Conservation (phyloP, 2,888 invertebrate genomes). For the Brachyopa scutellaris region DNA sequence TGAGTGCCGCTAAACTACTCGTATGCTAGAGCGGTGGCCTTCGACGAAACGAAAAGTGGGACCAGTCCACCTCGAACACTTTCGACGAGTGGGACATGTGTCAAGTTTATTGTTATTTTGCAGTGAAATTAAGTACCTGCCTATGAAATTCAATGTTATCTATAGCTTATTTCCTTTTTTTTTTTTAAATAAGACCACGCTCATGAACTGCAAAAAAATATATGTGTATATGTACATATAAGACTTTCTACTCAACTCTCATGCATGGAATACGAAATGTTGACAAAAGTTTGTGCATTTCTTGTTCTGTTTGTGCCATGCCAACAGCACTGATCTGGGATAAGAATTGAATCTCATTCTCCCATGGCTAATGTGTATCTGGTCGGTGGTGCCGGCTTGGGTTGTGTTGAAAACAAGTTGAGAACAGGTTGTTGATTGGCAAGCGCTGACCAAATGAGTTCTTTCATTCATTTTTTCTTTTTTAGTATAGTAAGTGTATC, state of each 20-base stretch:
- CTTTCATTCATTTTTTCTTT: constrained; percentile 30
- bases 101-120: constrained; percentile 20
- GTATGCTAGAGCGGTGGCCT: constrained; percentile 39
- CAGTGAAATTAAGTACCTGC: constrained; percentile 8
- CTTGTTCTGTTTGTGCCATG: constrained; percentile 25
- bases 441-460: constrained; percentile 48
- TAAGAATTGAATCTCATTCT: constrained; percentile 40
- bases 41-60: constrained; percentile 64
- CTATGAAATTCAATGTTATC: neutral
- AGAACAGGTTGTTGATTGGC: constrained; percentile 61
- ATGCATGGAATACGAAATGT: constrained; percentile 56
- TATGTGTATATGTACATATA: constrained; percentile 1
- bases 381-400: constrained; percentile 22
- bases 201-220: neutral
- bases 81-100: constrained; percentile 41
- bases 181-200: constrained; percentile 24
- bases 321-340: constrained; percentile 29
- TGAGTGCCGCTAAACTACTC: neutral
- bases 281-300: constrained; percentile 31
- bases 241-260: constrained; percentile 61
- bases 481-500: constrained; percentile 53
- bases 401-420: constrained; percentile 58
- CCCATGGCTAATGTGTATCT: constrained; percentile 40
- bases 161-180: constrained; percentile 26
- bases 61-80: constrained; percentile 43